phyloP scores from a whole-genome alignment of 2,888 invertebrate species.

The Drosophila robusta region DNA sequence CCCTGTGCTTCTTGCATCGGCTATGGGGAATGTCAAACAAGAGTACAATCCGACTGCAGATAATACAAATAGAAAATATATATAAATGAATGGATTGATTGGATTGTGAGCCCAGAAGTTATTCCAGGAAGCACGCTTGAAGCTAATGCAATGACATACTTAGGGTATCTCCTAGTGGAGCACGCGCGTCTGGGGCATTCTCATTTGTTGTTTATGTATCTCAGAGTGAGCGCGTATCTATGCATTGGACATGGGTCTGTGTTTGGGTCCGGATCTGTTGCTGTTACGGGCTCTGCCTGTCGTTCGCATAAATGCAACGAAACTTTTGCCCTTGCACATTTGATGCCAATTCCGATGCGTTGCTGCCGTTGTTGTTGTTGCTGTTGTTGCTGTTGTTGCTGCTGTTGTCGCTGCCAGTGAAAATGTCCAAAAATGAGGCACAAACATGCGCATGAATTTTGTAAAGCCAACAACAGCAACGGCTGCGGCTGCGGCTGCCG shows the following conservation, averaged over 20 bases:
- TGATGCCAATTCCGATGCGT: slow-evolving; percentile 64
- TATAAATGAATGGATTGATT: too few species aligned
- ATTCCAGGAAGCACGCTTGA: too few species aligned
- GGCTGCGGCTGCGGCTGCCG: slow-evolving; percentile 27
- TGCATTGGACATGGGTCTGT: slow-evolving; percentile 39
- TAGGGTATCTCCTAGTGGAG: slow-evolving; percentile 20
- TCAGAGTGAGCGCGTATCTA: slow-evolving; percentile 36
- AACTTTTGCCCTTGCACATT: slow-evolving; percentile 64
- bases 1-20: not conserved
- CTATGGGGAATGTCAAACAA: too few species aligned
- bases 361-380: slow-evolving; percentile 26
- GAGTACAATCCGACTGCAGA: too few species aligned
- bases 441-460: slow-evolving; percentile 83
- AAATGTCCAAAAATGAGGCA: slow-evolving; percentile 78
- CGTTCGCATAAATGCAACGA: slow-evolving; percentile 59
- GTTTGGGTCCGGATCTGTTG: slow-evolving; percentile 45
- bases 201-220: slow-evolving; percentile 10
- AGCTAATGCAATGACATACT: too few species aligned
- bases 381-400: slow-evolving; percentile 25
- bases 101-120: too few species aligned
- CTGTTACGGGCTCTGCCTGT: slow-evolving; percentile 35
- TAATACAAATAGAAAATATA: not conserved
- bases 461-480: slow-evolving; percentile 44
- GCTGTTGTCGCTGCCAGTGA: slow-evolving; percentile 44
- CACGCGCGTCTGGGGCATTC: too few species aligned